phyloP scores from a whole-genome alignment of 2,113 vertebrate species.

The human region GRCh38 chr3:7693001-7693500 shows the following conservation, averaged over 20 bases:
- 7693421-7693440: not conserved
- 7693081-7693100: not conserved
- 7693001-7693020: not conserved
- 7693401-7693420: not conserved
- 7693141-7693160: not conserved
- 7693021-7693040: not conserved
- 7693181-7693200: not conserved
- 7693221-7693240: not conserved
- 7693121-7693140: not conserved
- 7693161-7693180: not conserved
- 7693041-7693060: not conserved
- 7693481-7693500: not conserved
- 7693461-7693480: constrained; percentile 21
- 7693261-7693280: not conserved
- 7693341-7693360: not conserved
- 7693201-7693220: not conserved
- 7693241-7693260: not conserved
- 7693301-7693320: not conserved
- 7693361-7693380: not conserved
- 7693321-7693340: not conserved
- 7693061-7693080: not conserved
- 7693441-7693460: not conserved
- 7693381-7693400: not conserved
- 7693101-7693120: not conserved
- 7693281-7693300: not conserved